A percentile compares a stretch with the other conserved stretches of the same genome.
Conservation (phyloP, 2,113 vertebrate species). For the Pundamilia nyererei region DNA sequence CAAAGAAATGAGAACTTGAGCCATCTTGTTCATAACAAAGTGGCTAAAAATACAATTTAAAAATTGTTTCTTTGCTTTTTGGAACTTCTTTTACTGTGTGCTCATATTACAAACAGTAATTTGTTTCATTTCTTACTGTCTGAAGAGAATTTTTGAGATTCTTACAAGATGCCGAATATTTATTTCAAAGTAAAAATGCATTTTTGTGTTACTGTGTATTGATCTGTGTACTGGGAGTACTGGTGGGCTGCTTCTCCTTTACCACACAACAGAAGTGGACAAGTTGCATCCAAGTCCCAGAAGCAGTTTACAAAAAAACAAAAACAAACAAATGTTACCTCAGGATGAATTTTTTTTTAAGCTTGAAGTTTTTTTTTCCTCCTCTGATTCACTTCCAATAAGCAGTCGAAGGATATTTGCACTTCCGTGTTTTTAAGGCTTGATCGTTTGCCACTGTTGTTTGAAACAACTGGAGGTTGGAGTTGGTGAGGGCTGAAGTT, state of each 20-base stretch:
- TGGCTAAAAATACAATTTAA: neutral
- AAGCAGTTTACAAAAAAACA: neutral
- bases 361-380: neutral
- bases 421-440: neutral
- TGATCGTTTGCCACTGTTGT: neutral
- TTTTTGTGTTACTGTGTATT: neutral
- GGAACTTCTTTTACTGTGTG: neutral
- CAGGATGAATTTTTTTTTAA: neutral
- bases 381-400: neutral
- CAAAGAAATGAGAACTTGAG: neutral
- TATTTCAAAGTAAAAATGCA: neutral
- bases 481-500: neutral
- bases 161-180: neutral
- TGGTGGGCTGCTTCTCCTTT: neutral
- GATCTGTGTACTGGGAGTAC: neutral
- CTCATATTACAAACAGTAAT: neutral
- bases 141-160: neutral
- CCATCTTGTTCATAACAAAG: neutral
- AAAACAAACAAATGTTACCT: neutral
- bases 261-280: neutral
- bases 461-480: neutral
- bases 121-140: neutral
- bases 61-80: neutral
- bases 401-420: neutral
- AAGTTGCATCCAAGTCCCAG: neutral